Evolutionary conservation across 2,888 invertebrate species (phyloP).

Genomic region (Eupeodes luniger): DNA sequence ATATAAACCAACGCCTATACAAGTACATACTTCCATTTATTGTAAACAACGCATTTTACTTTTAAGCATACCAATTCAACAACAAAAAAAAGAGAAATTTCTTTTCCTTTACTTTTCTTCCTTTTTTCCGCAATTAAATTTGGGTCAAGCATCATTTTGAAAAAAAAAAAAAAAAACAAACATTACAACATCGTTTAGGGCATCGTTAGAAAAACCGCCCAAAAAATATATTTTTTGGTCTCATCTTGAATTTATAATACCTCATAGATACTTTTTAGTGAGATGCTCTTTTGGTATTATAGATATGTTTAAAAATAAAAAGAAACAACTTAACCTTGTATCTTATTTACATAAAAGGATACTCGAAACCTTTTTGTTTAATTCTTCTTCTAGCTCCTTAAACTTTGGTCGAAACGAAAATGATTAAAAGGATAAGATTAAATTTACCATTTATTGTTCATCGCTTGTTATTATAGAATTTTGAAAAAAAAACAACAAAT

Average conservation of each 20-base stretch:
- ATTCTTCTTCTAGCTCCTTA: neutral
- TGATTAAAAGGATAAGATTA: conserved; percentile 1
- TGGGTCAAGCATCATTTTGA: conserved; percentile 27
- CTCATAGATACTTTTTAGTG: conserved; percentile 3
- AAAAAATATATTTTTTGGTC: conserved; percentile 14
- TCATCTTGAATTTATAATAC: conserved; percentile 28
- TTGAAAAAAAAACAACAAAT: neutral
- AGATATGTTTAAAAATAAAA: neutral
- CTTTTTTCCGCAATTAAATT: conserved; percentile 21
- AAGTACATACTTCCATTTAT: neutral
- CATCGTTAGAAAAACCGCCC: conserved; percentile 18
- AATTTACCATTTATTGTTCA: conserved; percentile 1
- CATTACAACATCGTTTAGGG: conserved; percentile 28
- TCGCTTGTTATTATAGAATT: neutral
- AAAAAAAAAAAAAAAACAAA: conserved; percentile 15
- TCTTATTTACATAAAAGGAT: conserved; percentile 24
- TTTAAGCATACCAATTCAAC: neutral
- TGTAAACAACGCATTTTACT: conserved; percentile 5
- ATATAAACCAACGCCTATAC: conserved; percentile 25
- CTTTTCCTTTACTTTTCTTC: neutral
- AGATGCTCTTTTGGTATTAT: too few relatives aligned
- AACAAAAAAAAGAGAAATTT: neutral
- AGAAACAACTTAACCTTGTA: neutral
- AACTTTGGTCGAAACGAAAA: neutral
- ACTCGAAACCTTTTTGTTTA: neutral